Conservation (phyloP, 2,888 invertebrate species). For the Cantharis lateralis region DNA sequence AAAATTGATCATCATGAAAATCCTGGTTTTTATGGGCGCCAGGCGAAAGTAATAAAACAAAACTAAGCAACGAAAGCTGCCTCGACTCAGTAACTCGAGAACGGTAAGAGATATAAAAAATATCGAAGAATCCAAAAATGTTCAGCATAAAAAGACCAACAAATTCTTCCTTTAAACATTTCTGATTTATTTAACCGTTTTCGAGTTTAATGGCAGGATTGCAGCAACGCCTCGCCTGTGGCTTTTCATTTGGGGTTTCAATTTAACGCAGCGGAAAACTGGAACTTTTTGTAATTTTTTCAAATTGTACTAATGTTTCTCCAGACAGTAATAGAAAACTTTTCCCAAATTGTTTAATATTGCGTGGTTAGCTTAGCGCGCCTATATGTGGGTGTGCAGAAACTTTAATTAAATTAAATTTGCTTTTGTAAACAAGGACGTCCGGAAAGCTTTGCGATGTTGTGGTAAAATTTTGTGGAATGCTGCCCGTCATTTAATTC, state of each 20-base stretch:
- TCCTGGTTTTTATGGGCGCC: no score
- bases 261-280: neutral
- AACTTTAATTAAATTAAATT: neutral
- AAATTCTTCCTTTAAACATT: no score
- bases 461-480: neutral
- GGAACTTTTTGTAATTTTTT: neutral
- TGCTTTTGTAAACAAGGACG: neutral
- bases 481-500: slow-evolving; percentile 5
- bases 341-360: neutral
- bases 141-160: no score
- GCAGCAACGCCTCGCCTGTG: no score
- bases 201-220: no score
- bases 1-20: no score
- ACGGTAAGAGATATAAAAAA: no score
- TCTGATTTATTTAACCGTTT: no score
- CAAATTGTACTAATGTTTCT: neutral
- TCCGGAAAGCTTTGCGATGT: neutral
- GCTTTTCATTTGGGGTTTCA: neutral
- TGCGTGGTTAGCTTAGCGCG: neutral
- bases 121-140: no score
- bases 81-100: no score
- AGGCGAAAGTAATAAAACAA: no score
- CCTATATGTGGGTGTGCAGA: neutral
- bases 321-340: neutral
- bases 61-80: no score